These are phyloP conservation scores for Sarcophaga subvicina DNA, from an alignment of 2,888 invertebrate genomes.

Conservation along the genomic window DNA sequence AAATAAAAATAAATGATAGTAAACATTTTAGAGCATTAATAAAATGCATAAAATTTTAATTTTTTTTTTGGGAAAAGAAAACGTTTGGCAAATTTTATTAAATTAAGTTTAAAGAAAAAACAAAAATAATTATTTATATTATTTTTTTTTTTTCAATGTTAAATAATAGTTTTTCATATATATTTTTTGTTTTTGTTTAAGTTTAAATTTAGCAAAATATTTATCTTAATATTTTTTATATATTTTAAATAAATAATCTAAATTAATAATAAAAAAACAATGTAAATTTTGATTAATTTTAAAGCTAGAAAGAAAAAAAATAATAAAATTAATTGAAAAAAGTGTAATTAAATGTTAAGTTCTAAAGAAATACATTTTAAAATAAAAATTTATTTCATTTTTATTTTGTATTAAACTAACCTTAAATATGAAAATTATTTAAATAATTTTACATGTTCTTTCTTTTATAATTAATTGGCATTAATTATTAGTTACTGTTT, in stretches of 20 bases:
- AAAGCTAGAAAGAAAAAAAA: constrained; percentile 22
- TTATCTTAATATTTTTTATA: constrained; percentile 67
- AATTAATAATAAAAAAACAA: constrained; percentile 47
- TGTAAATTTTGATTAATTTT: constrained; percentile 60
- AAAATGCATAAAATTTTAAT: constrained; percentile 69
- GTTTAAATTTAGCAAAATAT: constrained; percentile 79
- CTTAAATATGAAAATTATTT: constrained; percentile 13
- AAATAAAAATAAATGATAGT: constrained; percentile 14
- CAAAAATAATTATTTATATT: constrained; percentile 25
- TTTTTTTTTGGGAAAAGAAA: constrained; percentile 78
- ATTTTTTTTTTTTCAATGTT: constrained; percentile 75
- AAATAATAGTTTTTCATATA: constrained; percentile 72
- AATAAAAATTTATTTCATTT: constrained; percentile 38
- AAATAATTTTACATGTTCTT: constrained; percentile 37
- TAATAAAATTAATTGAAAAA: constrained; percentile 21
- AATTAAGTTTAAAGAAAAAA: constrained; percentile 72
- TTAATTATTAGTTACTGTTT: constrained; percentile 41
- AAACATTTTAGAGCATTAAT: constrained; percentile 68
- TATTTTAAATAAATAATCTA: constrained; percentile 73
- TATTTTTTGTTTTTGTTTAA: constrained; percentile 76
- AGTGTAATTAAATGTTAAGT: constrained; percentile 64
- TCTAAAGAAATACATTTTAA: constrained; percentile 53
- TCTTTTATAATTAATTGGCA: constrained; percentile 50
- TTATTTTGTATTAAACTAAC: constrained; percentile 14
- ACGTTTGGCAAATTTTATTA: constrained; percentile 79